Percentiles rank a stretch among this genome's conserved stretches.
Conservation (phyloP, 2,113 vertebrate genomes). For the Ammodramus savannarum region DNA sequence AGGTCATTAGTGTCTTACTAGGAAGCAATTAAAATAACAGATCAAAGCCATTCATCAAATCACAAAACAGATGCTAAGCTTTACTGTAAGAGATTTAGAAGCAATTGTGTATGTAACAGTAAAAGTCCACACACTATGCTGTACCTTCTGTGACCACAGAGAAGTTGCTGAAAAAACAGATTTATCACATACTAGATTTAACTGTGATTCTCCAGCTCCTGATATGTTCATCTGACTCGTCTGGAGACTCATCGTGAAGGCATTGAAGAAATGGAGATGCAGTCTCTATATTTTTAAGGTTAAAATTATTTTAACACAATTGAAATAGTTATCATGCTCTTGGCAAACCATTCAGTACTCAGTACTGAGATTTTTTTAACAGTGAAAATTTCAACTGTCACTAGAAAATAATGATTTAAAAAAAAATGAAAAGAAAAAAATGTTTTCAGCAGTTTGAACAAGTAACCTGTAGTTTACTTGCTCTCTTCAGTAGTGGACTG, state of each 20-base stretch:
- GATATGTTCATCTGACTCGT: not conserved
- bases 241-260: not conserved
- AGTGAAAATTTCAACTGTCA: not conserved
- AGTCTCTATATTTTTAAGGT: not conserved
- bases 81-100: conserved; percentile 67
- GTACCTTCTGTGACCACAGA: not conserved
- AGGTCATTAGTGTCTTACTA: conserved; percentile 79
- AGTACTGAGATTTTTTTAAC: not conserved
- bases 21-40: conserved; percentile 79
- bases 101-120: conserved; percentile 34
- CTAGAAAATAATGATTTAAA: not conserved
- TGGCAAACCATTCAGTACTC: not conserved
- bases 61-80: conserved; percentile 77
- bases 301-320: not conserved
- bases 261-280: not conserved
- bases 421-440: not conserved
- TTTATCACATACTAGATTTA: not conserved
- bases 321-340: not conserved
- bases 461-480: not conserved
- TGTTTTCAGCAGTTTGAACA: not conserved
- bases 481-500: not conserved
- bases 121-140: conserved; percentile 19
- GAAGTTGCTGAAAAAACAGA: conserved; percentile 16
- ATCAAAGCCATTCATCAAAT: conserved; percentile 77
- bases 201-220: not conserved